Conservation (phyloP, 2,888 invertebrate species). For the Aspidiotus destructor region DNA sequence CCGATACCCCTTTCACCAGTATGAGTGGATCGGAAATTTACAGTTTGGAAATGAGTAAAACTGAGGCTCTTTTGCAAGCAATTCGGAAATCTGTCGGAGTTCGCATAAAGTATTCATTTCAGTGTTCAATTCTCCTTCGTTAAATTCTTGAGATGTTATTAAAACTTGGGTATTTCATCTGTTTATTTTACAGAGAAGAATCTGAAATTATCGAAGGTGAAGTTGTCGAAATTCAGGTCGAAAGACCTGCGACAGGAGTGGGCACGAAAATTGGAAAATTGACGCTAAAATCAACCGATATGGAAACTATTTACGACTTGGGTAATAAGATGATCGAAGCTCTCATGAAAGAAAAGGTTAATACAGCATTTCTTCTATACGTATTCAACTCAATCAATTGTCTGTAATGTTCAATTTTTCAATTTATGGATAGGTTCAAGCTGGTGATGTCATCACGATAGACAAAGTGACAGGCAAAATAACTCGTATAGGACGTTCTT, state of each 20-base stretch:
- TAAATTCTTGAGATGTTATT: not conserved
- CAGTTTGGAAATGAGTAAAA: constrained; percentile 97
- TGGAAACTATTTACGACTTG: constrained; percentile 98
- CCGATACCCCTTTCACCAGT: constrained; percentile 94
- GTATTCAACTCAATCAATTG: not conserved
- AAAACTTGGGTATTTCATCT: not conserved
- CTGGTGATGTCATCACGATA: constrained; percentile 94
- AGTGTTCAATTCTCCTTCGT: not conserved
- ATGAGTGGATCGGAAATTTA: constrained; percentile 99
- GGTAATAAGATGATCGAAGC: constrained; percentile 98
- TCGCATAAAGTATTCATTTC: constrained; percentile 64
- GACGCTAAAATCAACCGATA: constrained; percentile 96
- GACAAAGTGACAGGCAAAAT: constrained; percentile 97
- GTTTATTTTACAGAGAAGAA: constrained; percentile 61
- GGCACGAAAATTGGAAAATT: constrained; percentile 84
- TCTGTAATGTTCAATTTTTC: not conserved
- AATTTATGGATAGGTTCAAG: constrained; percentile 54
- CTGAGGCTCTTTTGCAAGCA: constrained; percentile 93
- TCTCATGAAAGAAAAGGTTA: constrained; percentile 84
- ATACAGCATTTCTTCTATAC: not conserved
- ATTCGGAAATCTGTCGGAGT: constrained; percentile 96
- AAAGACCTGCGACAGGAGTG: constrained; percentile 82
- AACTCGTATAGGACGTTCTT: constrained; percentile 81
- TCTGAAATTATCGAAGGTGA: constrained; percentile 98
- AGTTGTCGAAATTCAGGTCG: constrained; percentile 94